Evolutionary conservation across 2,113 vertebrate genomes (phyloP).

Genomic region (Gracilinanus agilis): DNA sequence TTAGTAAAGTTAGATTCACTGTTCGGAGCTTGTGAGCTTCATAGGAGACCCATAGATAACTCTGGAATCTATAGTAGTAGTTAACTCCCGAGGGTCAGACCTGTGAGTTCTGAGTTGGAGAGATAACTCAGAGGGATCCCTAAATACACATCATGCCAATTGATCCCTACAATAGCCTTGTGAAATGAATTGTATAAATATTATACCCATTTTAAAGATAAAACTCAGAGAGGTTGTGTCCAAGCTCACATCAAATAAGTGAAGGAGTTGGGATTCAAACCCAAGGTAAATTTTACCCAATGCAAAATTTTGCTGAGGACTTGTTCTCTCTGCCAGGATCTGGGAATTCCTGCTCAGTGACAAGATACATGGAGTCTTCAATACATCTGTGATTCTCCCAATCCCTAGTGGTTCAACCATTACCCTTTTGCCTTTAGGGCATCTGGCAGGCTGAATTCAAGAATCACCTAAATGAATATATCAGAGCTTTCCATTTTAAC

Average conservation of each 20-base stretch:
- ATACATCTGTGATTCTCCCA: not conserved
- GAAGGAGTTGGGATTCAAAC: not conserved
- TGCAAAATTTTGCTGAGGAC: not conserved
- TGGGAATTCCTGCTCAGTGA: not conserved
- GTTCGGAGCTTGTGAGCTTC: not conserved
- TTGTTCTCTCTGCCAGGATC: not conserved
- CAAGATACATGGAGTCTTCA: not conserved
- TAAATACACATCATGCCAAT: not conserved
- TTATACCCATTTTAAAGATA: not conserved
- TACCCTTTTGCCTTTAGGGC: not conserved
- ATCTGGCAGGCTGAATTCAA: not conserved
- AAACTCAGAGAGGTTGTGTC: not conserved
- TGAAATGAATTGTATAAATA: not conserved
- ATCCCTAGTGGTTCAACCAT: not conserved
- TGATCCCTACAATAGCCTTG: not conserved
- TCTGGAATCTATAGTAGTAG: not conserved
- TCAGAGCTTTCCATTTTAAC: not conserved
- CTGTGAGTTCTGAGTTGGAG: not conserved
- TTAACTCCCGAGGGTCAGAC: not conserved
- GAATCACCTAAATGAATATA: not conserved
- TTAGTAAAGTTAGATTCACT: not conserved
- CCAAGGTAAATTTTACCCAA: not conserved
- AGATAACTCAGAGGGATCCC: not conserved
- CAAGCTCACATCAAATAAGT: not conserved
- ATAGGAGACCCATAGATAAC: not conserved